phyloP scores from a whole-genome alignment of 2,113 vertebrate genomes.

The Brachypodius melanocephalos region DNA sequence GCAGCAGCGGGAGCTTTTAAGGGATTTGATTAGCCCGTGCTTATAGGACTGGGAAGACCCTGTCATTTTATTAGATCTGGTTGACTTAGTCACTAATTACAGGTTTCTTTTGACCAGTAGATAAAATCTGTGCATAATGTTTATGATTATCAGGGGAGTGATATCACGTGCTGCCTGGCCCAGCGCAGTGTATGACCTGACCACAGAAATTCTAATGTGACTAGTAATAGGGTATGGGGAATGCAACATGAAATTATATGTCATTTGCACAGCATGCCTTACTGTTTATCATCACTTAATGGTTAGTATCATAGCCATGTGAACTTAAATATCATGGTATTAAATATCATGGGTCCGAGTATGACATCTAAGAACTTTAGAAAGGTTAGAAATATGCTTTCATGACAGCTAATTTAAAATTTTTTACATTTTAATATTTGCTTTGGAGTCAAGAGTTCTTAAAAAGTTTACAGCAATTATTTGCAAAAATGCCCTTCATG shows the following conservation, averaged over 20 bases:
- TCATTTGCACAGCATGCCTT: background rate
- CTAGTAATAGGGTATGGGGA: background rate
- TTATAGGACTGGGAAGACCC: background rate
- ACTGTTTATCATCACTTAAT: background rate
- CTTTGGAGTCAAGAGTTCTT: background rate
- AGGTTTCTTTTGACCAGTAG: background rate
- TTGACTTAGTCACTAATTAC: constrained; percentile 33
- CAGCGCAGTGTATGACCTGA: background rate
- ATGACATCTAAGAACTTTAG: background rate
- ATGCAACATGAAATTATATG: constrained; percentile 27
- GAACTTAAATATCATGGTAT: background rate
- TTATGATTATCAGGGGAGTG: constrained; percentile 10
- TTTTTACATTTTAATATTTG: background rate
- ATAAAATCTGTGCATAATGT: background rate
- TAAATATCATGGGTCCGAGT: background rate
- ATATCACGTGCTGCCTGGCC: background rate
- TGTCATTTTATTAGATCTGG: constrained; percentile 3
- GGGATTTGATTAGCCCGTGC: background rate
- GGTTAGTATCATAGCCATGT: background rate
- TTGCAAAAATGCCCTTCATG: background rate
- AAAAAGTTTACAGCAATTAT: background rate
- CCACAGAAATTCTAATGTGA: constrained; percentile 29
- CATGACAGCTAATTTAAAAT: background rate
- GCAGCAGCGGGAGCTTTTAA: background rate
- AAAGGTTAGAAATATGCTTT: background rate